Base-by-base conservation (phyloP, 2,113 vertebrate species). In the Cranoglanis bouderius region DNA sequence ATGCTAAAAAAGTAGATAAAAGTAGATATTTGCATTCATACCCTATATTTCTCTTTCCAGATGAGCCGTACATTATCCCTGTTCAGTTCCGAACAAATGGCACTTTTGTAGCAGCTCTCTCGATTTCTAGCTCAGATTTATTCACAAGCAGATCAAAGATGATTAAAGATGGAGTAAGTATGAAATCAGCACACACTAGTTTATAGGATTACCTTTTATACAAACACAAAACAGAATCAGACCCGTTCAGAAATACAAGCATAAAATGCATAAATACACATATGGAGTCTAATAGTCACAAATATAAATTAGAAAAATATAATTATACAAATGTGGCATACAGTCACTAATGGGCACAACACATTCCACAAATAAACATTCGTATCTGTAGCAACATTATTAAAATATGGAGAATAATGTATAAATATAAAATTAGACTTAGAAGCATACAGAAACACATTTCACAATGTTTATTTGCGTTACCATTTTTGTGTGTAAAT, bases 131-230 rank as follows among this genome's bases (percentile, higher is more conserved):
- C 51, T 90, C 91, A 6, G 1, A 0, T 61, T 63, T 46, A 29
- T 92, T 80, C 55, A 49, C 2, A 38, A 82, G 9, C 32, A 92
- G 89, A 53, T n/a, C 84, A 26, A 1, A 2, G 0, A 53, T 90
- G 70, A 67, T 92, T 19, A 86, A 90, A 86, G 10, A 2, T 1
- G 88, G 74, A 75, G 91, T 92, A 77, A 43, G 90, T 88, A 57
- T 81, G 24, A 84, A 2, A 40, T 40, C 16, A 55, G 6, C 8
- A 29, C 16, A 26, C 7, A 10, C 2, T 29, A 10, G 2, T 19
- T 57, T 77, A 35, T 8, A 26, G 16, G 6, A 53, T 32, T 4
- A 51, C 8, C 51, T 51, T 53, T 13, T 4, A 77, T 9, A 46
- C 5, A 77, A 0, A 13, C 8, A 38, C 7, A 29, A 72, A 59